phyloP scores from a whole-genome alignment of 1,140 invertebrate species.

The Ooceraea biroi region DNA sequence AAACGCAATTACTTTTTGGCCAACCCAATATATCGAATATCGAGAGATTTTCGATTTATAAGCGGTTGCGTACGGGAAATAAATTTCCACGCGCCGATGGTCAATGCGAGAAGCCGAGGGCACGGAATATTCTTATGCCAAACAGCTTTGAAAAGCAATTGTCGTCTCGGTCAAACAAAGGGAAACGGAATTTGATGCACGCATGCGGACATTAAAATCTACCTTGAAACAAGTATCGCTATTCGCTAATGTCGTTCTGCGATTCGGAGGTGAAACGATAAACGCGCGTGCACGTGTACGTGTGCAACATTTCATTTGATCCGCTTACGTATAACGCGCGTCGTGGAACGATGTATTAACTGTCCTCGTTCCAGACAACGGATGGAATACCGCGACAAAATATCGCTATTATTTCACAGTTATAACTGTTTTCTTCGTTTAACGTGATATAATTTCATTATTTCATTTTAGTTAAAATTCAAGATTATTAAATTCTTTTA shows the following conservation, averaged over 20 bases:
- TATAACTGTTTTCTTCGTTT: too few species aligned
- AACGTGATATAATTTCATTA: too few species aligned
- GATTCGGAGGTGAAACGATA: not conserved
- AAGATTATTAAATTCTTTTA: too few species aligned
- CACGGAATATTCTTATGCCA: not conserved
- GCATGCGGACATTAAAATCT: not conserved
- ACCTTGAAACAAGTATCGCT: constrained; percentile 10
- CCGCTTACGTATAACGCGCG: not conserved
- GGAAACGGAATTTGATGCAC: constrained; percentile 9
- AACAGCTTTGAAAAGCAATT: constrained; percentile 8
- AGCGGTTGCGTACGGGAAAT: not conserved
- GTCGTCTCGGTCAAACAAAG: not conserved
- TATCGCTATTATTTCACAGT: not conserved
- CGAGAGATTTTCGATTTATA: constrained; percentile 26
- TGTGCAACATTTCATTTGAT: constrained; percentile 5
- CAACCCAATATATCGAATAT: too few species aligned
- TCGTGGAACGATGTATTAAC: not conserved
- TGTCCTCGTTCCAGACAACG: not conserved
- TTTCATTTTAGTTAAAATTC: too few species aligned
- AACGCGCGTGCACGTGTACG: not conserved
- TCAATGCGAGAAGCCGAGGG: not conserved
- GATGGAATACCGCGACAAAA: not conserved
- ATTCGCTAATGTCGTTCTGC: constrained; percentile 23
- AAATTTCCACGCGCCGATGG: not conserved
- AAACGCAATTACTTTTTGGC: too few species aligned